These are phyloP conservation scores for Digitonthophagus gazella DNA, from an alignment of 2,888 invertebrate genomes.

Conservation along the genomic window DNA sequence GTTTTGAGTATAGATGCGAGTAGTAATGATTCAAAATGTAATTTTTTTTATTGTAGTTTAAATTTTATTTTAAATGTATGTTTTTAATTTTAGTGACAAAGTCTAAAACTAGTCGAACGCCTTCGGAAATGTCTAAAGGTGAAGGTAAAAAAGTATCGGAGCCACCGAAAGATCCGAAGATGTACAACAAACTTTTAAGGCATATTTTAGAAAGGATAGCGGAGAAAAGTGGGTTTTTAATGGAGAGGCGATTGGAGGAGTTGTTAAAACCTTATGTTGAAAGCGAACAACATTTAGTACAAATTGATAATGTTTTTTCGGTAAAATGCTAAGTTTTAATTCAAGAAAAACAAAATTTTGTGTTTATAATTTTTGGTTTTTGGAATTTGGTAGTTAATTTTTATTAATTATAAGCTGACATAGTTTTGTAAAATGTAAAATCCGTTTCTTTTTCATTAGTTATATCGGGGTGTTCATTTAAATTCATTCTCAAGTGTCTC, in stretches of 20 bases:
- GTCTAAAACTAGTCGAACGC: neutral
- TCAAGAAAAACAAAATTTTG: too few species aligned
- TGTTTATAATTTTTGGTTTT: too few species aligned
- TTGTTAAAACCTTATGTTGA: slow-evolving; percentile 64
- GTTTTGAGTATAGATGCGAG: neutral
- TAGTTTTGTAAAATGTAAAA: too few species aligned
- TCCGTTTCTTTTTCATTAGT: too few species aligned
- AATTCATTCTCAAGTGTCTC: too few species aligned
- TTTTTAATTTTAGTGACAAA: slow-evolving; percentile 2
- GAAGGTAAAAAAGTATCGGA: neutral
- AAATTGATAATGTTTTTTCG: slow-evolving; percentile 73
- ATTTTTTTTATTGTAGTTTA: neutral
- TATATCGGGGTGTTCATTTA: too few species aligned
- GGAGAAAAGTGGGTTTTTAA: slow-evolving; percentile 71
- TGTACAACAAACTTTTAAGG: slow-evolving; percentile 51
- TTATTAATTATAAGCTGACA: too few species aligned
- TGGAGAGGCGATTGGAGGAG: slow-evolving; percentile 66
- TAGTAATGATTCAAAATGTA: neutral
- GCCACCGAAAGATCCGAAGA: slow-evolving; percentile 28
- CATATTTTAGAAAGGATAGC: slow-evolving; percentile 66
- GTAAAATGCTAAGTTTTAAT: too few species aligned
- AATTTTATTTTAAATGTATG: neutral
- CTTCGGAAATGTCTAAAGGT: neutral
- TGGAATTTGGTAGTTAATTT: too few species aligned
- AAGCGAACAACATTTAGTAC: slow-evolving; percentile 66